These are phyloP conservation scores for Channa maculata DNA, from an alignment of 2,113 vertebrate species.

Conservation along the genomic window DNA sequence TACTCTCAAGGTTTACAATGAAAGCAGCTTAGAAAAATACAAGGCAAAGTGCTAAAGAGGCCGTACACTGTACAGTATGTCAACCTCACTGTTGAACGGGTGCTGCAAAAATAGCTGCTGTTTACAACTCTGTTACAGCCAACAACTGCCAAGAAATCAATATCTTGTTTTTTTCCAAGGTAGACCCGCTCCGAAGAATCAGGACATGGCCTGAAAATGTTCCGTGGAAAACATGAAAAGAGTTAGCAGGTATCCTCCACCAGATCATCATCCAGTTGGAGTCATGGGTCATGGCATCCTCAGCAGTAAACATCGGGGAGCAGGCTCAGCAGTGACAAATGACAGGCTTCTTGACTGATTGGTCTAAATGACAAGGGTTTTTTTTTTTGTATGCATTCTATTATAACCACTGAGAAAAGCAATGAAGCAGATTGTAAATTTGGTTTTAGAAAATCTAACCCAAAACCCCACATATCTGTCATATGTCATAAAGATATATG, in stretches of 20 bases:
- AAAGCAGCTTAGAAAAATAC: not conserved
- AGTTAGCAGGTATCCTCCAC: conserved; percentile 2
- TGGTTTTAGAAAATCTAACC: not conserved
- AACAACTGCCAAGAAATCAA: conserved; percentile 63
- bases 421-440: not conserved
- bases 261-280: not conserved
- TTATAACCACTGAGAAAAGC: not conserved
- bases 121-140: conserved; percentile 50
- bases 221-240: conserved; percentile 18
- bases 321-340: not conserved
- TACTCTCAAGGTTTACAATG: not conserved
- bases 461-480: too few relatives aligned
- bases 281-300: conserved; percentile 10
- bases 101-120: conserved; percentile 21
- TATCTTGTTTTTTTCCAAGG: conserved; percentile 46
- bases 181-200: not conserved
- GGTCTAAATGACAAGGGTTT: not conserved
- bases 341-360: not conserved
- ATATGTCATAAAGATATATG: too few relatives aligned
- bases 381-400: too few relatives aligned
- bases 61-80: conserved; percentile 6
- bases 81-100: conserved; percentile 31
- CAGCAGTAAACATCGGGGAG: not conserved
- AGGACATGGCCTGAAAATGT: conserved; percentile 18
- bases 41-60: conserved; percentile 10